Base-by-base conservation (phyloP, 2,888 invertebrate species). In the Panopea generosa region DNA sequence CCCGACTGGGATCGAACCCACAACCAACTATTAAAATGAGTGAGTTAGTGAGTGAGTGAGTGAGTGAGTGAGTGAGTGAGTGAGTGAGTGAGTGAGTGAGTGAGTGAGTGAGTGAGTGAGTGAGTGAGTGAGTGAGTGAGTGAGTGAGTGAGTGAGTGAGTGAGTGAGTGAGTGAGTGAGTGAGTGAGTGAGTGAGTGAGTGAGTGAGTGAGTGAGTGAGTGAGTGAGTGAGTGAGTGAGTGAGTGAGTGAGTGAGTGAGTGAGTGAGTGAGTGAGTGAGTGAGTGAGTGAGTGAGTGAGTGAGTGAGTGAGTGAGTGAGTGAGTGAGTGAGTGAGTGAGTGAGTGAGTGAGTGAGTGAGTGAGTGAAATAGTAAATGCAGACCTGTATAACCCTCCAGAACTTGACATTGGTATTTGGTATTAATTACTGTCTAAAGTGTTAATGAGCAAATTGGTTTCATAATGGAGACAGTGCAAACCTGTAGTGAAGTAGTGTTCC, bases 261-360 rank as follows among this genome's bases (percentile, higher is more conserved):
- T 49, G 50, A 49, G 50, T 49, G 50, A 49, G 50, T 49, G 50
- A 49, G 50, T 49, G 60, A 59, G 60, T 18, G 60, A 59, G 60
- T 18, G 60, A 45, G 60, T 26, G 38, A 59, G 60, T 18, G 60
- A 59, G 60, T 26, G 60, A 45, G 60, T 18, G 60, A 59, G 60
- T 18, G 60, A 59, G 60, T 26, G 60, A 45, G 45, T 26, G 60
- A 59, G 60, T 20, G 60, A 59, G 45, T 43, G 60, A 59, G 60
- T 38, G 60, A 59, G 45, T 43, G 60, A 45, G 60, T 43, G 45
- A 59, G 60, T 38, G 60, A 59, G 60, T 43, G 60, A 59, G 60
- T 43, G 60, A 59, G 60, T 43, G 60, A 59, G 60, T 43, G 60
- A 59, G 60, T 43, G 60, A 59, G 60, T 43, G 60, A 59, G 60